Evolutionary conservation across 2,113 vertebrate species (phyloP).

Genomic region (Neogale vison): DNA sequence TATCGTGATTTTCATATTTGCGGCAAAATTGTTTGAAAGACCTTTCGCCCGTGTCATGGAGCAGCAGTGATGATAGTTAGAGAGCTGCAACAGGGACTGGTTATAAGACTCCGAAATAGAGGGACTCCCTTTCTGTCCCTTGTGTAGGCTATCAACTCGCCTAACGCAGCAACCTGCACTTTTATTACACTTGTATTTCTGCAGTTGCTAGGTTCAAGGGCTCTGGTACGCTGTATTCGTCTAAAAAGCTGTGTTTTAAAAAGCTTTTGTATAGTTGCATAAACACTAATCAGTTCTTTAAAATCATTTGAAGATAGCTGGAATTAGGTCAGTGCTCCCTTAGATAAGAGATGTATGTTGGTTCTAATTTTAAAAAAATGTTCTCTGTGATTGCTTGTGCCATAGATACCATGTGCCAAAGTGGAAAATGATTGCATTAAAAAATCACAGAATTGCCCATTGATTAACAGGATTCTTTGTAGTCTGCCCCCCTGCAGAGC

Average conservation of each 20-base stretch:
- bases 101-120: neutral
- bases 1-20: neutral
- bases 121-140: neutral
- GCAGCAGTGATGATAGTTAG: neutral
- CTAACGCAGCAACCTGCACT: neutral
- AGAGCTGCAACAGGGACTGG: fast-evolving
- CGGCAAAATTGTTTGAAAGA: neutral
- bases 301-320: neutral
- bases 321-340: neutral
- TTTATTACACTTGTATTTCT: neutral
- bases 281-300: neutral
- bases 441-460: neutral
- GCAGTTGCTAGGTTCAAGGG: neutral
- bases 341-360: slow-evolving; percentile 19
- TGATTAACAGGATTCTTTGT: neutral
- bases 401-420: slow-evolving; percentile 18
- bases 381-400: slow-evolving; percentile 55
- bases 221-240: neutral
- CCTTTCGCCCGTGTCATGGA: neutral
- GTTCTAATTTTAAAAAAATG: slow-evolving; percentile 49
- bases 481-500: neutral
- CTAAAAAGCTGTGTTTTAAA: neutral
- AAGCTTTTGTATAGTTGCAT: neutral
- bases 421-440: neutral
- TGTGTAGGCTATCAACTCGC: neutral